phyloP scores from a whole-genome alignment of 2,888 invertebrate genomes.

The Apamea anceps region DNA sequence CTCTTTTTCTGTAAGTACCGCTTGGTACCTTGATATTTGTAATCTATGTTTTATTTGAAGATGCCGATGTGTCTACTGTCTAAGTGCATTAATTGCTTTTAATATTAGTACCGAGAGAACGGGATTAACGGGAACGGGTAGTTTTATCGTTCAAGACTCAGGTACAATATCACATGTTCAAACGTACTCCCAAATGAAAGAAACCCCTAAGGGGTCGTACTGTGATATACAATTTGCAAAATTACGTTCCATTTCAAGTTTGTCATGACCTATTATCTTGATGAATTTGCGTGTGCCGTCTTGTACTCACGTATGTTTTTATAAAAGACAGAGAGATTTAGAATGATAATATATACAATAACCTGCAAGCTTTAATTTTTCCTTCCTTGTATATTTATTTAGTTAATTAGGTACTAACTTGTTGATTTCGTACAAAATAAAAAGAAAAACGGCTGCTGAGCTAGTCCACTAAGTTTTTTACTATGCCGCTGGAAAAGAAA shows the following conservation, averaged over 20 bases:
- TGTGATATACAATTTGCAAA: constrained; percentile 79
- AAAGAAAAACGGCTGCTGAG: constrained; percentile 6
- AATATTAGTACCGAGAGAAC: constrained; percentile 21
- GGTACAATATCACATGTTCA: constrained; percentile 73
- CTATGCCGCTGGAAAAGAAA: constrained; percentile 23
- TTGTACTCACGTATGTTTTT: constrained; percentile 32
- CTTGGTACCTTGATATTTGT: constrained; percentile 17
- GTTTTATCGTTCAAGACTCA: constrained; percentile 56
- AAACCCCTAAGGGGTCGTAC: constrained; percentile 69
- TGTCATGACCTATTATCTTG: constrained; percentile 62
- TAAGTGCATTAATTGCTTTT: constrained; percentile 30
- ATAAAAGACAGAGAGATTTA: constrained; percentile 1
- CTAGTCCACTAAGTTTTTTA: constrained; percentile 24
- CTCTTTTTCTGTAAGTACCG: constrained; percentile 27
- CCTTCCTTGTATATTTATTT: constrained; percentile 1
- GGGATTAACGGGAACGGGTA: neutral
- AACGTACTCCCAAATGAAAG: constrained; percentile 74
- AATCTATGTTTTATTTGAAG: constrained; percentile 31
- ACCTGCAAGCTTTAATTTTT: neutral
- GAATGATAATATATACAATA: constrained; percentile 3
- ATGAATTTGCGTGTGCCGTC: constrained; percentile 44
- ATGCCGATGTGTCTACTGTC: constrained; percentile 12
- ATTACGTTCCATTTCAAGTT: constrained; percentile 78
- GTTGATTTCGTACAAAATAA: constrained; percentile 19
- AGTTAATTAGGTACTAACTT: constrained; percentile 5